A percentile compares a stretch with the other conserved stretches of the same genome.
These are phyloP conservation scores for Xylota segnis DNA, from an alignment of 2,888 invertebrate genomes.

Conservation along the genomic window DNA sequence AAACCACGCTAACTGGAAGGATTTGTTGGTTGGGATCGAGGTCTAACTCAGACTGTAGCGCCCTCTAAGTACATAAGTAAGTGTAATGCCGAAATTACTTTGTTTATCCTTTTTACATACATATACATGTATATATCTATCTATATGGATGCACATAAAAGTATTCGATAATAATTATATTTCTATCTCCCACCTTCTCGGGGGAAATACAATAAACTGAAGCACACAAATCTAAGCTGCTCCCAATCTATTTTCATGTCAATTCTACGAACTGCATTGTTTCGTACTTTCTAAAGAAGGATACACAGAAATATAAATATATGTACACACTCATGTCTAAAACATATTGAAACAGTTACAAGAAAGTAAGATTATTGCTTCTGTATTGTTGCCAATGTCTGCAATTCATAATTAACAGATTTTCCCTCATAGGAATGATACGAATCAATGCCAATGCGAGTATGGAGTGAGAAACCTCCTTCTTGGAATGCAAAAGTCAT, in stretches of 20 bases:
- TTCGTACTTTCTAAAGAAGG: slow-evolving; percentile 9
- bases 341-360: slow-evolving; percentile 3
- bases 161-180: neutral
- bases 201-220: slow-evolving; percentile 9
- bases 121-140: too few species aligned
- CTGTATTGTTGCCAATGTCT: slow-evolving; percentile 27
- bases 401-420: slow-evolving; percentile 51
- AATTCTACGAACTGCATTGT: slow-evolving; percentile 17
- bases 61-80: too few species aligned
- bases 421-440: slow-evolving; percentile 23
- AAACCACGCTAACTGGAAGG: too few species aligned
- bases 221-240: neutral
- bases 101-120: too few species aligned
- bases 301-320: neutral
- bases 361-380: slow-evolving; percentile 25
- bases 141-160: neutral
- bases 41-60: too few species aligned
- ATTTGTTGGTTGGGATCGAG: too few species aligned
- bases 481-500: slow-evolving; percentile 32
- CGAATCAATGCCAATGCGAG: slow-evolving; percentile 44
- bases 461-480: slow-evolving; percentile 28
- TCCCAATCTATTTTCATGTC: slow-evolving; percentile 25
- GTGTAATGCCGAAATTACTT: too few species aligned
- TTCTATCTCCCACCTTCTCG: neutral
- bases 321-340: slow-evolving; percentile 4